Evolutionary conservation across 2,888 invertebrate genomes (phyloP), one percentile per base, ranked within the genome.

Genomic region (Tillus elongatus): DNA sequence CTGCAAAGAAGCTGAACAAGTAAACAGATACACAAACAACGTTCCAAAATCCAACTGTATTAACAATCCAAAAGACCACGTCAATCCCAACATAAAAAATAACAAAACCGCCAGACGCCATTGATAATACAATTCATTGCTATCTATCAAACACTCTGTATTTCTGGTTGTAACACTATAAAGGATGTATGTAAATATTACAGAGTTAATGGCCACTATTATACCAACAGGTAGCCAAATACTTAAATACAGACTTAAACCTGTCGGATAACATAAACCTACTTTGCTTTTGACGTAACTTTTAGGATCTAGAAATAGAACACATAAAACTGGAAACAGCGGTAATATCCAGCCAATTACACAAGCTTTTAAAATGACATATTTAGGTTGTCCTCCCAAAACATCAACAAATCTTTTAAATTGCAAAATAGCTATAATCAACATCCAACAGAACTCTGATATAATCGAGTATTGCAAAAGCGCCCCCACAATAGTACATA

Each of bases 381-480:
- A 51, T 36, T 58, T 58, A n/a, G 71, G 68, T 11, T 71, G 72
- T 24, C 73, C 68, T 1, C 73, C 72, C 30, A 80, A 69, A 2
- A 80, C 77, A 49, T 74, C 67, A 11, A 82, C 81, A 45, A 81
- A 66, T 35, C 77, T 67, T 36, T 77, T 68, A 51, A 82, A 82
- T 34, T 81, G 80, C 26, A 81, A 53, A 1, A 77, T 67, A 2
- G 79, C 81, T 32, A 80, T 78, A 2, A 81, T 75, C 28, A 82
- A 58, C 79, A 82, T 81, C 82, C 82, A 82, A 49, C 75, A 74
- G 55, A 81, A 82, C 2, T 80, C 75, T 1, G 77, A 72, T 9
- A 82, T 54, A 15, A 79, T 69, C 6, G 78, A 71, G 55, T 80
- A 82, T 54, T 82, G 82, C n/a, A 81, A 54, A n/a, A 71, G 47